Conservation (phyloP, 2,888 invertebrate species). For the Polyploca ridens region DNA sequence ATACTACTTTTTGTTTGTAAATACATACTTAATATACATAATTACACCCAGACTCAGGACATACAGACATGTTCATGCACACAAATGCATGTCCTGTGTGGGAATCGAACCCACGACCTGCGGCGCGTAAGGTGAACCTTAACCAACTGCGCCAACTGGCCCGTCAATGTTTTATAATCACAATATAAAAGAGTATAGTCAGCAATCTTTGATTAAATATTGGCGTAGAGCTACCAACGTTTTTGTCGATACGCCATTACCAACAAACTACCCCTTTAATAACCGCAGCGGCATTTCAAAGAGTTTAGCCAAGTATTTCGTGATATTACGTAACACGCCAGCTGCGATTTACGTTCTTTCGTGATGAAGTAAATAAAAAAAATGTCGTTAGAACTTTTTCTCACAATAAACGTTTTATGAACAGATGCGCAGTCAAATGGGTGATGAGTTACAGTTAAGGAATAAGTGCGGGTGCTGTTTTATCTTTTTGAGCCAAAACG, state of each 20-base stretch:
- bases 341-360: conserved; percentile 30
- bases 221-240: background rate
- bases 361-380: conserved; percentile 32
- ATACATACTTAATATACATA: no score
- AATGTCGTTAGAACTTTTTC: conserved; percentile 10
- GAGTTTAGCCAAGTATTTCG: conserved; percentile 25
- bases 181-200: background rate
- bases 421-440: conserved; percentile 5
- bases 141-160: no score
- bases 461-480: background rate
- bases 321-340: conserved; percentile 26
- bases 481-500: background rate
- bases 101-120: no score
- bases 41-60: no score
- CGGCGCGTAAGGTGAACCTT: no score
- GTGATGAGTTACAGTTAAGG: background rate
- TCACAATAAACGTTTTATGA: conserved; percentile 9
- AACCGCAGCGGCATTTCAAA: background rate
- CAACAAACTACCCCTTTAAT: background rate
- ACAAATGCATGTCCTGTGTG: no score
- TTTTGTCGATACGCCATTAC: background rate
- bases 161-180: background rate
- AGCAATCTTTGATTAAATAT: background rate
- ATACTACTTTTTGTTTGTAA: no score
- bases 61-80: no score